A percentile compares a stretch with the other conserved stretches of the same genome.
These are phyloP conservation scores for Leucoraja ocellata DNA, from an alignment of 2,797 vertebrate genomes.

Conservation along the genomic window DNA sequence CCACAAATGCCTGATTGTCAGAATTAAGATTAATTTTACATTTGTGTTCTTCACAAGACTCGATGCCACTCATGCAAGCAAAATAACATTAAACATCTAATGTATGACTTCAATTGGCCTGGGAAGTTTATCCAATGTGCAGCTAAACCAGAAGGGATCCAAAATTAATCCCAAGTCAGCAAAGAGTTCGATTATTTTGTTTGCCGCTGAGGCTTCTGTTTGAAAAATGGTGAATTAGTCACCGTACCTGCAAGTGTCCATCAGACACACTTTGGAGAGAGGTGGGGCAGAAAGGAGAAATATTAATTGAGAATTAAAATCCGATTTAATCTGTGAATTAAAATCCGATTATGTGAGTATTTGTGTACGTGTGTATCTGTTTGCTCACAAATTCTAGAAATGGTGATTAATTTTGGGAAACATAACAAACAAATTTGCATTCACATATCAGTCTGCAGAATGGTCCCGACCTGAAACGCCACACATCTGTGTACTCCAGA, in stretches of 20 bases:
- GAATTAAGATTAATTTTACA: slow-evolving; percentile 27
- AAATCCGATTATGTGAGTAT: background rate
- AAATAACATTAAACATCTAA: background rate
- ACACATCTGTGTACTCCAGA: too few relatives aligned
- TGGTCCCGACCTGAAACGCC: too few relatives aligned
- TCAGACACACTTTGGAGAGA: background rate
- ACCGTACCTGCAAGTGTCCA: background rate
- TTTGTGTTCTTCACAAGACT: background rate
- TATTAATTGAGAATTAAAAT: background rate
- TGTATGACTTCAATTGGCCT: background rate
- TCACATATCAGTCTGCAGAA: too few relatives aligned
- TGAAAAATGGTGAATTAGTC: background rate
- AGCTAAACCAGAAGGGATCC: background rate
- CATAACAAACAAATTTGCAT: background rate
- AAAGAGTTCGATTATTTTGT: background rate
- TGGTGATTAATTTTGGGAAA: background rate
- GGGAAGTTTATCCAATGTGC: background rate
- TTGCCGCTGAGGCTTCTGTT: background rate
- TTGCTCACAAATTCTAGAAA: background rate
- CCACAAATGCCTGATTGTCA: background rate
- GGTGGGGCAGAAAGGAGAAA: background rate
- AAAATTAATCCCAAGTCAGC: background rate
- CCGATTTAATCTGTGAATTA: background rate
- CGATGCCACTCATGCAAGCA: background rate
- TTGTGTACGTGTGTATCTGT: background rate